Conservation (phyloP, 2,888 invertebrate species). For the Pasiphila rectangulata region DNA sequence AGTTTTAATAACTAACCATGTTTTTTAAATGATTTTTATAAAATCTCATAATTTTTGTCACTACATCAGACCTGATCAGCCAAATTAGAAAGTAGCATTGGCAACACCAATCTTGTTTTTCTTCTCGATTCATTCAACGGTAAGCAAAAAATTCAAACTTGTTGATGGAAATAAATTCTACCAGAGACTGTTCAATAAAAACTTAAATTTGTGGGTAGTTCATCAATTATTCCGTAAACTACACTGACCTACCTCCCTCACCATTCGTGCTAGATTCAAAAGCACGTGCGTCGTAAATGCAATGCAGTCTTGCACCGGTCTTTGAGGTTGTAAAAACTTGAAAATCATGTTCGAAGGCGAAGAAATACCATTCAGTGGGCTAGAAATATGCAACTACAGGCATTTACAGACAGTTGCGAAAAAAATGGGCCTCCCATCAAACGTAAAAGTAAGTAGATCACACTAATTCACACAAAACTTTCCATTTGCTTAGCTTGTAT, state of each 20-base stretch:
- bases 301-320: constrained; percentile 2
- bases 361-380: constrained; percentile 13
- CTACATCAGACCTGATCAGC: too few relatives aligned
- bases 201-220: constrained; percentile 16
- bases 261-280: background rate
- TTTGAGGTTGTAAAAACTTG: background rate
- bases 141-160: too few relatives aligned
- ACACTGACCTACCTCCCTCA: constrained; percentile 10
- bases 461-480: background rate
- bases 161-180: too few relatives aligned
- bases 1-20: too few relatives aligned
- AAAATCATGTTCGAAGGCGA: constrained; percentile 9
- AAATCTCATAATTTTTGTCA: too few relatives aligned
- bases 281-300: constrained; percentile 1
- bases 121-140: too few relatives aligned
- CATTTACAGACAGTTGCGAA: constrained; percentile 61
- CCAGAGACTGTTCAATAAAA: constrained; percentile 20
- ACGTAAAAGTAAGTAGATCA: constrained; percentile 48
- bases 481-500: background rate
- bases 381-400: constrained; percentile 54
- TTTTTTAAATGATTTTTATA: too few relatives aligned
- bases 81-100: too few relatives aligned
- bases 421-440: constrained; percentile 56
- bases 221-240: constrained; percentile 1
- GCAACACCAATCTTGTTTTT: too few relatives aligned